Evolutionary conservation across 2,888 invertebrate genomes (phyloP).

Genomic region (Amphipoea oculea): DNA sequence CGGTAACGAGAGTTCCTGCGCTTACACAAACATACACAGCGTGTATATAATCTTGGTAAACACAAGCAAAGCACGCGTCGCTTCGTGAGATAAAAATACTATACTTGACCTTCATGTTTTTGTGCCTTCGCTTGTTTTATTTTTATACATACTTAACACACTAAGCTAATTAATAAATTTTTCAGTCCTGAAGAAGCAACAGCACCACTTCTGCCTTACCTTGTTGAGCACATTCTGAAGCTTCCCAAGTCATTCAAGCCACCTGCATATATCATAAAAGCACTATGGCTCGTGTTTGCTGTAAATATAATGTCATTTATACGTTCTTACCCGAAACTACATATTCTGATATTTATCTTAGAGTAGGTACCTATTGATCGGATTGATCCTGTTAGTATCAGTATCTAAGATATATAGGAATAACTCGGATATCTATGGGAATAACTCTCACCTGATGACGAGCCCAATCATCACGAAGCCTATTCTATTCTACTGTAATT

Average conservation of each 20-base stretch:
- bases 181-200: constrained; percentile 84
- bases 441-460: not conserved
- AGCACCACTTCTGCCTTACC: constrained; percentile 78
- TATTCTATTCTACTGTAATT: not conserved
- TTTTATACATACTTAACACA: not conserved
- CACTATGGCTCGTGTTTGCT: constrained; percentile 87
- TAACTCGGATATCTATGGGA: no score
- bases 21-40: not conserved
- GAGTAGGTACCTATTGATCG: no score
- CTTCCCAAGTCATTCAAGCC: constrained; percentile 77
- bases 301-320: constrained; percentile 73
- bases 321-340: not conserved
- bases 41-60: not conserved
- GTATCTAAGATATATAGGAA: no score
- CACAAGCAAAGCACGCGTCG: not conserved
- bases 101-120: not conserved
- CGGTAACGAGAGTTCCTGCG: not conserved
- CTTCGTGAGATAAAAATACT: not conserved
- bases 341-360: not conserved
- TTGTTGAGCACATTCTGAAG: constrained; percentile 81
- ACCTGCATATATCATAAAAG: constrained; percentile 85
- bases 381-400: no score
- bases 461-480: no score
- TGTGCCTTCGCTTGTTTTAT: not conserved
- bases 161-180: not conserved